Conservation (phyloP, 2,113 vertebrate genomes). For the Salminus brasiliensis region DNA sequence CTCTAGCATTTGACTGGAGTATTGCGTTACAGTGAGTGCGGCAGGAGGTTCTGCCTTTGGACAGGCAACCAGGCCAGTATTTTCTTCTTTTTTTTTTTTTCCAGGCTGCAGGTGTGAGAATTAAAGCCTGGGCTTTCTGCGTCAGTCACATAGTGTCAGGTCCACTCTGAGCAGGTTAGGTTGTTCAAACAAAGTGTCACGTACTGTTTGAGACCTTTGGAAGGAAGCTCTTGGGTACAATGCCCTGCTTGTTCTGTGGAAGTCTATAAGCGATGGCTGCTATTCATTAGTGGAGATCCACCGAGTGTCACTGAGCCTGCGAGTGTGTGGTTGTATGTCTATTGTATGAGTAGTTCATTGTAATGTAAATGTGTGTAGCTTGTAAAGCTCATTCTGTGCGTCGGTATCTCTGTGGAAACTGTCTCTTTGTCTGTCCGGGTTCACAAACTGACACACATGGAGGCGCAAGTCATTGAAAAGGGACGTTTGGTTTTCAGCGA, state of each 20-base stretch:
- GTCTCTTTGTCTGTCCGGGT: neutral
- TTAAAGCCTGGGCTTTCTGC: neutral
- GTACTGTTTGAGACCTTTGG: neutral
- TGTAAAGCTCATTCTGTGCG: neutral
- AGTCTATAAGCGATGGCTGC: neutral
- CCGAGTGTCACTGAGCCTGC: neutral
- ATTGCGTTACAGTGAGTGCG: neutral
- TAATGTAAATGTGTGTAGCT: neutral
- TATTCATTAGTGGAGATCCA: conserved; percentile 9
- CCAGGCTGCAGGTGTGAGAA: too few relatives aligned
- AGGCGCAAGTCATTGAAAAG: neutral
- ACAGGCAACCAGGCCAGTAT: too few relatives aligned
- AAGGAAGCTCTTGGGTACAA: neutral
- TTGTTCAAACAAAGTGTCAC: neutral
- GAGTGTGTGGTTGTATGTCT: neutral
- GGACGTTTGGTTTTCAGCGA: neutral
- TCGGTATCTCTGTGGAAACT: neutral
- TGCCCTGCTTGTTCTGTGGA: neutral
- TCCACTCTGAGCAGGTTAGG: neutral
- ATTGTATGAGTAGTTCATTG: neutral
- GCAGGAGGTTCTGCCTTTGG: neutral
- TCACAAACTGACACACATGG: neutral
- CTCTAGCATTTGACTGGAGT: neutral
- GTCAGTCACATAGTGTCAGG: neutral
- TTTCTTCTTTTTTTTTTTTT: too few relatives aligned